Base-by-base conservation (phyloP, 2,888 invertebrate species). In the Drosophila limbata region DNA sequence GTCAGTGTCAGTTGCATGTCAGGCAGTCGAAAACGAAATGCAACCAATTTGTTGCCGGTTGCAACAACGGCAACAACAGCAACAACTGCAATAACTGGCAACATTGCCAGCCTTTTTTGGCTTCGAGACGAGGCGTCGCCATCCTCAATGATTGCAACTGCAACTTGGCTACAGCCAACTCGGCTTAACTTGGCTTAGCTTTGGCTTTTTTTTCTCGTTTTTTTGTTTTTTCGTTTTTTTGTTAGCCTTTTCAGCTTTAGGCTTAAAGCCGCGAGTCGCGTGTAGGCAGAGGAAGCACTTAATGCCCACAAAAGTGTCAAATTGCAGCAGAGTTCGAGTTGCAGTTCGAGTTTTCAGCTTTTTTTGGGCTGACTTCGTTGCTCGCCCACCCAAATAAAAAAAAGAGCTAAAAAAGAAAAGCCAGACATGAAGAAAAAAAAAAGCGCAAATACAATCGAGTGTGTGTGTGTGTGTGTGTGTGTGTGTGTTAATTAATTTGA, bases 291-390 rank as follows among this genome's bases (percentile, higher is more conserved):
- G 91, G 91, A 91, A 91, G 88, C 91, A 90, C 90, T 90, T 87
- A 91, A 91, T 91, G 91, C 91, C 91, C 90, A 91, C 91, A 87
- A 91, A 91, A 89, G 91, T 90, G 91, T 91, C 91, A 89, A 88
- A 88, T 90, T 88, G 90, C 90, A 84, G 79, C 77, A 84, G 77
- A 74, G 74, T 52, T 55, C 42, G 31, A 70, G 56, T 45, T 62
- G 60, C 62, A 63, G 21, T 66, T 39, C 48, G 45, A 50, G 31
- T 53, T 69, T 55, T 44, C 15, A 17, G 35, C 55, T 70, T 55
- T 17, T 33, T 35, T 35, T 11, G 45, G 17, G 35, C 35, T n/a
- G 35, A 35, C 35, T 37, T 47, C 37, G 37, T 48, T 44, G 19
- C n/a, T 71, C 63, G 73, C 78, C 79, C 76, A 78, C 59, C 61